Base-by-base conservation (phyloP, 2,888 invertebrate species). In the Dusona sp. region DNA sequence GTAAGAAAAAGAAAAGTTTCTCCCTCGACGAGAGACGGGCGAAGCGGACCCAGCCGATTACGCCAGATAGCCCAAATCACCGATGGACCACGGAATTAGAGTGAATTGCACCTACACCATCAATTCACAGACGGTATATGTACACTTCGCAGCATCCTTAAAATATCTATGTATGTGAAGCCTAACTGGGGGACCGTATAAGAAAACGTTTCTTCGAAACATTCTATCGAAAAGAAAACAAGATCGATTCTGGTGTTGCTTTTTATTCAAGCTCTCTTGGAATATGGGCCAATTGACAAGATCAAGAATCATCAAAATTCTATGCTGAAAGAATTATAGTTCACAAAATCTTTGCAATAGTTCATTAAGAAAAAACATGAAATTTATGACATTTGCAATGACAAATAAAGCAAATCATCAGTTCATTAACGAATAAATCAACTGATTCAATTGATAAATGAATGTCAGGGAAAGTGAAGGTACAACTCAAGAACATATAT, bases 21-120 rank as follows among this genome's bases (percentile, higher is more conserved):
- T 80, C 75, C 45, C 54, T 42, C 51, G 64, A n/a, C 45, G 42
- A 64, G 67, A 81, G 88, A 88, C 90, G 91, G 89, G 90, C 89
- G 87, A 91, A 92, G 90, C 91, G 91, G 91, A 89, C 86, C 92
- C 85, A 85, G 83, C 88, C 92, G 91, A 93, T 93, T 93, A 93
- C 89, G 90, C 88, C 88, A 89, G 92, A 92, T 93, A 90, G 92
- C 91, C 92, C 83, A 93, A 93, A 93, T 93, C 92, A 91, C 90
- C 90, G 88, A 88, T 89, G 92, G 89, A 90, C 92, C 92, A 90
- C 90, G 91, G 92, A 92, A 93, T 92, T 93, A 92, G 92, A 91
- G 89, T 89, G 92, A 93, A 92, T 92, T 92, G 92, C 88, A 86
- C 86, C 82, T 72, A 83, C 72, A 84, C 68, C 73, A 61, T 70